phyloP scores from a whole-genome alignment of 2,797 vertebrate species.

The Falco columbarius region DNA sequence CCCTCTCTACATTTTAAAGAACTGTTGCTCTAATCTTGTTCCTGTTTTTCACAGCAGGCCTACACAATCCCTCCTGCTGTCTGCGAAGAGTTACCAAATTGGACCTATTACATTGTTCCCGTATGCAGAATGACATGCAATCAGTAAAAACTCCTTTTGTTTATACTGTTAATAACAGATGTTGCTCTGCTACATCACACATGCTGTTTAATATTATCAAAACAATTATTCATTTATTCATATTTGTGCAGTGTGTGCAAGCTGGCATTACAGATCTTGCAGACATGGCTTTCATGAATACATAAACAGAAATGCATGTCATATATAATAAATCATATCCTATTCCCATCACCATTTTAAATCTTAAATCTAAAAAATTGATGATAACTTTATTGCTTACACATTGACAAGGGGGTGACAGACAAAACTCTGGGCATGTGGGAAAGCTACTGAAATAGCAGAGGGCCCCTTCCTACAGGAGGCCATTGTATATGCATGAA shows the following conservation, averaged over 20 bases:
- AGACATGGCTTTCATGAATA: slow-evolving; percentile 62
- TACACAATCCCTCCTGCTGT: slow-evolving; percentile 32
- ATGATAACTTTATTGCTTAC: not conserved
- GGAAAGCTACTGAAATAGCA: not conserved
- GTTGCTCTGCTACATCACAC: slow-evolving; percentile 73
- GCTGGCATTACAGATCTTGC: slow-evolving; percentile 69
- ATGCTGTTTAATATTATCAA: slow-evolving; percentile 79
- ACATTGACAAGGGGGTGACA: not conserved
- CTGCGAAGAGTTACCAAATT: slow-evolving; percentile 6
- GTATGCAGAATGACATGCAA: slow-evolving; percentile 45
- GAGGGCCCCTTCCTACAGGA: not conserved
- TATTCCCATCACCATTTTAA: not conserved
- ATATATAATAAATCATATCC: slow-evolving; percentile 60
- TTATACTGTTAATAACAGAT: slow-evolving; percentile 77
- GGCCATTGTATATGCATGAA: not conserved
- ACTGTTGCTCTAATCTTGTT: slow-evolving; percentile 49
- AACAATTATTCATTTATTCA: slow-evolving; percentile 80
- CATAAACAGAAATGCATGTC: slow-evolving; percentile 54
- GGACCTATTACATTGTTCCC: slow-evolving; percentile 28
- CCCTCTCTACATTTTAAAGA: not conserved
- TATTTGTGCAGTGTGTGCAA: slow-evolving; percentile 70
- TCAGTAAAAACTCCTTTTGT: slow-evolving; percentile 67
- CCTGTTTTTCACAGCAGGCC: slow-evolving; percentile 61
- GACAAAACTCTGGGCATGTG: not conserved
- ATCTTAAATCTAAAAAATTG: slow-evolving; percentile 3